Conservation (phyloP, 2,113 vertebrate species). For the Misgurnus mizolepis region DNA sequence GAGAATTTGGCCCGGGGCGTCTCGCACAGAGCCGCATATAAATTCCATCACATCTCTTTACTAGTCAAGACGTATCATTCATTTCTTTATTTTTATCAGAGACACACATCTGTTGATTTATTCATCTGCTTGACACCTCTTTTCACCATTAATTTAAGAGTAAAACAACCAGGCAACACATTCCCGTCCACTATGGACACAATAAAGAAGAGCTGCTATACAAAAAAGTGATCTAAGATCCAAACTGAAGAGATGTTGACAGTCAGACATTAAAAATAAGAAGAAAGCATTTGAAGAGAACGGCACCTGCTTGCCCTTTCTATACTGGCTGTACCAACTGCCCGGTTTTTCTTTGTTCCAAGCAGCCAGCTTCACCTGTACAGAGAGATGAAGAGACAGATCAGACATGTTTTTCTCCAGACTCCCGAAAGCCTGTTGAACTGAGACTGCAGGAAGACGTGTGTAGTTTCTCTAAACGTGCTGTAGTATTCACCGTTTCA, state of each 20-base stretch:
- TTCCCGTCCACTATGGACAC: not conserved
- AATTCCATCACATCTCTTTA: constrained; percentile 25
- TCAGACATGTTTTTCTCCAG: constrained; percentile 42
- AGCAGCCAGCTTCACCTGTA: constrained; percentile 85
- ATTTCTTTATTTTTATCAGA: constrained; percentile 36
- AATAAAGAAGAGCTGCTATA: not conserved
- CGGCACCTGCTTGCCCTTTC: constrained; percentile 84
- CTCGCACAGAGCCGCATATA: constrained; percentile 40
- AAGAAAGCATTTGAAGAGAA: constrained; percentile 33
- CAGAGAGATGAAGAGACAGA: constrained; percentile 22
- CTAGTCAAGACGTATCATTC: constrained; percentile 37
- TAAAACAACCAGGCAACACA: constrained; percentile 5
- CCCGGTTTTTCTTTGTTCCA: constrained; percentile 90
- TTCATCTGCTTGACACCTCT: constrained; percentile 27
- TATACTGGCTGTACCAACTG: constrained; percentile 88
- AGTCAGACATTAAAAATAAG: not conserved
- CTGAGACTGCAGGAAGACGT: constrained; percentile 40
- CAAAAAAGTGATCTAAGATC: not conserved
- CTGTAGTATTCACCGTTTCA: constrained; percentile 77
- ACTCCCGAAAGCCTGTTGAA: constrained; percentile 4
- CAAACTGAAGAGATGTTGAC: not conserved
- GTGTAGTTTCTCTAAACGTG: constrained; percentile 44
- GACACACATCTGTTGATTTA: constrained; percentile 11
- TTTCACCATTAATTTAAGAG: constrained; percentile 27
- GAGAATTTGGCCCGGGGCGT: constrained; percentile 46